phyloP scores from a whole-genome alignment of 2,888 invertebrate species.

The Meta bourneti region DNA sequence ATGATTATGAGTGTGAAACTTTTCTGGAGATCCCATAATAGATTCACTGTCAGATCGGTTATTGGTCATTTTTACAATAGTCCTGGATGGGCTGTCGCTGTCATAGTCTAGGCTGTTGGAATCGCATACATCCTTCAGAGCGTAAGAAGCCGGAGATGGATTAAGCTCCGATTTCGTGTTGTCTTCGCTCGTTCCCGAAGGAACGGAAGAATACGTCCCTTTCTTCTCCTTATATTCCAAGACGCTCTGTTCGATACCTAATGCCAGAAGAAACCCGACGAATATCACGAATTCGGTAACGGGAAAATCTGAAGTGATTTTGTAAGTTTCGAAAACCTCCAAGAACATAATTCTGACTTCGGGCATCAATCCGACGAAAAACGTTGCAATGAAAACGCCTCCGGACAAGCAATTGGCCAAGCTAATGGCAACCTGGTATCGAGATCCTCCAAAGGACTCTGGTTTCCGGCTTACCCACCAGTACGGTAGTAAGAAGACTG shows the following conservation, averaged over 20 bases:
- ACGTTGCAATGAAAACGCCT: conserved; percentile 81
- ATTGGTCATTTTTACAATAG: conserved; percentile 13
- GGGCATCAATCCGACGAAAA: conserved; percentile 80
- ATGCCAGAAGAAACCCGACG: conserved; percentile 79
- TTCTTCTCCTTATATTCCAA: conserved; percentile 64
- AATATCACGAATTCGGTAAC: conserved; percentile 78
- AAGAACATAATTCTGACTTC: conserved; percentile 79
- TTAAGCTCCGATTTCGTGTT: conserved; percentile 15
- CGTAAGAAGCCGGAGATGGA: conserved; percentile 22
- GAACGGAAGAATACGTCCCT: conserved; percentile 33
- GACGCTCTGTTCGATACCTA: conserved; percentile 78
- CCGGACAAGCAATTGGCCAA: conserved; percentile 80
- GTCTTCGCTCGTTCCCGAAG: conserved; percentile 9
- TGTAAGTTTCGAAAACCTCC: conserved; percentile 67
- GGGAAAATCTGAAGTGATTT: conserved; percentile 74
- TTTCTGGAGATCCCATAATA: conserved; percentile 36
- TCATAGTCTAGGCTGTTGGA: conserved; percentile 45
- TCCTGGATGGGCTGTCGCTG: conserved; percentile 44
- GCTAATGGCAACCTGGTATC: conserved; percentile 75
- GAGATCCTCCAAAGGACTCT: conserved; percentile 37
- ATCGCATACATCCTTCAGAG: conserved; percentile 44
- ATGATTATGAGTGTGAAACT: conserved; percentile 53
- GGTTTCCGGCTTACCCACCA: conserved; percentile 71
- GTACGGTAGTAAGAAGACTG: conserved; percentile 70
- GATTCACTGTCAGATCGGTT: conserved; percentile 34